Evolutionary conservation across 2,797 vertebrate species (phyloP), one percentile per base, ranked within the genome.

Genomic region (Tapirus indicus): DNA sequence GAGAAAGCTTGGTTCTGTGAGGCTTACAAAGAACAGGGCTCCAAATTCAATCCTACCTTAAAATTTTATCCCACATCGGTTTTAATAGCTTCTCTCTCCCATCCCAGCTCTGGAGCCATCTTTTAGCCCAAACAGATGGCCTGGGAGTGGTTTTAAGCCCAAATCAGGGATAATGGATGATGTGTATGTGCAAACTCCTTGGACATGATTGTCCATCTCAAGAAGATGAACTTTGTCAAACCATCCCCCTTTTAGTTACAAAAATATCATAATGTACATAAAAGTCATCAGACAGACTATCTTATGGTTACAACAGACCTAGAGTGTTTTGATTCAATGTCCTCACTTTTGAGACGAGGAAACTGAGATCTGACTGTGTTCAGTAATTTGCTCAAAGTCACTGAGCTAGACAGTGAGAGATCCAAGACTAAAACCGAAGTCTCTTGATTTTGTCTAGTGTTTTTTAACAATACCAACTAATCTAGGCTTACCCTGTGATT

Each of bases 171-270:
- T 91, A 77, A 27, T 25, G 18, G 44, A 92, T 14, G 29, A 17
- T n/a, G 0, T 14, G 3, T 82, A 13, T 71, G 10, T 64, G 17
- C 32, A 68, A n/a, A 7, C 54, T 91, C 29, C 35, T 49, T 91
- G 27, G 29, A 66, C 72, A 21, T 66, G 21, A 86, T 75, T 14
- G 10, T 16, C 64, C 84, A 29, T 82, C 17, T 89, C 2, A 92
- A 58, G 8, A 69, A 85, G 12, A 92, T 82, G 11, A 62, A 47
- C 7, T 83, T 94, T 97, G n/a, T 84, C 44, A 78, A 93, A 68
- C 23, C 8, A 89, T 16, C 35, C 12, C 38, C 83, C 80, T 69
- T 92, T 93, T 92, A 87, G 25, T 71, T 71, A 88, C 41, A n/a
- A 74, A 88, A 93, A 60, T 84, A 52, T n/a, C 66, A 21, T 62